These are phyloP conservation scores for Apis laboriosa DNA, from an alignment of 1,140 invertebrate species.

Conservation along the genomic window DNA sequence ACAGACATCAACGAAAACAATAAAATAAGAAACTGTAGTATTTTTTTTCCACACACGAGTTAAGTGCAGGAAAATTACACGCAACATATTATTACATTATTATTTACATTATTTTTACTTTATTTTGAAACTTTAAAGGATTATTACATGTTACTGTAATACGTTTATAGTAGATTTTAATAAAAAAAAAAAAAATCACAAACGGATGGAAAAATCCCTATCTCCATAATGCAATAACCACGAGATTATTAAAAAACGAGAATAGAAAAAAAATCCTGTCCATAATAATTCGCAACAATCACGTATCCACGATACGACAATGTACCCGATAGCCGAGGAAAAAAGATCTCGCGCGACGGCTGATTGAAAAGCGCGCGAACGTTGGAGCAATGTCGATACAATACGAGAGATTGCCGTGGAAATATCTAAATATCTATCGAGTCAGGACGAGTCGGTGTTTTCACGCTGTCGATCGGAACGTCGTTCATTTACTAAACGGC, in stretches of 20 bases:
- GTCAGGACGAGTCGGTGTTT: neutral
- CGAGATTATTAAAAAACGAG: neutral
- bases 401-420: neutral
- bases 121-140: no score
- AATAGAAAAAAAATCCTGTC: neutral
- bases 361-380: neutral
- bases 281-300: neutral
- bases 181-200: no score
- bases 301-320: neutral
- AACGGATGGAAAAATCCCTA: no score
- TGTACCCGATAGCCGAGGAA: neutral
- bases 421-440: slow-evolving; percentile 11
- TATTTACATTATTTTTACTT: no score
- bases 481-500: neutral
- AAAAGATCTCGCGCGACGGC: neutral
- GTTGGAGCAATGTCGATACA: neutral
- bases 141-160: no score
- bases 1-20: neutral
- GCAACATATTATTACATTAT: no score
- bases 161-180: no score
- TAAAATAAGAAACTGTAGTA: neutral
- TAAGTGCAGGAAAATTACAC: no score
- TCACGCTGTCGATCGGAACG: neutral
- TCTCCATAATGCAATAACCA: no score
- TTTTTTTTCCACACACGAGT: no score